A percentile compares a stretch with the other conserved stretches of the same genome.
Conservation (phyloP, 1,140 invertebrate species). For the Propsilocerus akamusi region DNA sequence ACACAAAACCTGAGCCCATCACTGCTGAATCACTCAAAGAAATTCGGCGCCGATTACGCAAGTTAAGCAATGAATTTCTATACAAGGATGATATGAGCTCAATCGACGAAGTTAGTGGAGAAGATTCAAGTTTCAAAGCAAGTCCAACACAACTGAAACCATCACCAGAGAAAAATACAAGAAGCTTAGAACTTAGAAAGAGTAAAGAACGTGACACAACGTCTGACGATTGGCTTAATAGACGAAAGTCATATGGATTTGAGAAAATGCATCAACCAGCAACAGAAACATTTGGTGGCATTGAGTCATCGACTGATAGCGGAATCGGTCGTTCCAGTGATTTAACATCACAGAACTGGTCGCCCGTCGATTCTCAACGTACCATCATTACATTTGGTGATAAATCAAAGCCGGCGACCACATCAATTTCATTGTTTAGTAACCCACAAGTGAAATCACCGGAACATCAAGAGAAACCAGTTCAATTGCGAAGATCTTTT, state of each 20-base stretch:
- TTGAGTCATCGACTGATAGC: slow-evolving; percentile 50
- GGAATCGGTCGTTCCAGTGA: slow-evolving; percentile 48
- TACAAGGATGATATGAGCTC: slow-evolving; percentile 19
- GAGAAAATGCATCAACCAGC: slow-evolving; percentile 37
- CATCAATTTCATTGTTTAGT: slow-evolving; percentile 1
- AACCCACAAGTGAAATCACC: background rate
- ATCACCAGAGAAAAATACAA: slow-evolving; percentile 25
- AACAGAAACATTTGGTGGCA: slow-evolving; percentile 25
- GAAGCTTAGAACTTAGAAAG: slow-evolving; percentile 32
- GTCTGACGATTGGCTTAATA: slow-evolving; percentile 40
- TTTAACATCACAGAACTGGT: slow-evolving; percentile 29
- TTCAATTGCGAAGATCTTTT: slow-evolving; percentile 6
- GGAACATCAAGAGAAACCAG: slow-evolving; percentile 5
- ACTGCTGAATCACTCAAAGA: slow-evolving; percentile 36
- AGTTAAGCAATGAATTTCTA: slow-evolving; percentile 24
- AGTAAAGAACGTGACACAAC: slow-evolving; percentile 22
- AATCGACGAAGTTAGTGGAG: slow-evolving; percentile 17
- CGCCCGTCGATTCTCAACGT: slow-evolving; percentile 11
- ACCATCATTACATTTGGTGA: slow-evolving; percentile 19
- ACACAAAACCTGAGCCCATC: slow-evolving; percentile 26
- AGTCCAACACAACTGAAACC: slow-evolving; percentile 11
- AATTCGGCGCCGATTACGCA: slow-evolving; percentile 28
- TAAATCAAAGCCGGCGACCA: slow-evolving; percentile 5
- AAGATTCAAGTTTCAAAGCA: slow-evolving; percentile 11
- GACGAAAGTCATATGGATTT: slow-evolving; percentile 53